Conservation (phyloP, 2,888 invertebrate species). For the Dryococelus australis region DNA sequence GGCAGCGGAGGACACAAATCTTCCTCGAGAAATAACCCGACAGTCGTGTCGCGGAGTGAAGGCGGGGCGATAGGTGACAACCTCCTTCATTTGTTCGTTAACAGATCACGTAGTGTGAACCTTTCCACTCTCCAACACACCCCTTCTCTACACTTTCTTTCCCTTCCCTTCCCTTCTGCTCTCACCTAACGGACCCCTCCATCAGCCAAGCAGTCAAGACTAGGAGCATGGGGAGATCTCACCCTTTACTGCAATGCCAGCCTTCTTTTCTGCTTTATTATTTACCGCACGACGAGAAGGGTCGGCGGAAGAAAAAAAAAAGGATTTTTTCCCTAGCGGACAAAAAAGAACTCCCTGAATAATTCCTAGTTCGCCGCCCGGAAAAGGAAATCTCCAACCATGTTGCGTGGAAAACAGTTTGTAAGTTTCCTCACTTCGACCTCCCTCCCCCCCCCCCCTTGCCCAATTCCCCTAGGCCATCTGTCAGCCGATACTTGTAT, state of each 20-base stretch:
- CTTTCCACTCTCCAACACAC: neutral
- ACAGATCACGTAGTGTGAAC: neutral
- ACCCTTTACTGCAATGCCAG: slow-evolving; percentile 1
- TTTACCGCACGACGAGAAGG: slow-evolving; percentile 2
- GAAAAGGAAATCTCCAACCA: slow-evolving; percentile 6
- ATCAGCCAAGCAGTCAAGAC: neutral
- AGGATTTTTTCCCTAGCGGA: neutral
- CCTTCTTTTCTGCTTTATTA: slow-evolving; percentile 2
- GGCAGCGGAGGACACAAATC: neutral
- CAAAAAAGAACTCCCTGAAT: neutral
- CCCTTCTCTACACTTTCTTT: neutral
- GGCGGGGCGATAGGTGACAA: slow-evolving; percentile 16
- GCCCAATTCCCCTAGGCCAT: too few species aligned
- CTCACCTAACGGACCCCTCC: neutral
- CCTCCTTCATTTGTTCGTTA: neutral
- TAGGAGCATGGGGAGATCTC: neutral
- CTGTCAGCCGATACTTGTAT: neutral
- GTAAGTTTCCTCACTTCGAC: neutral
- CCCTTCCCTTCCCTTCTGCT: neutral
- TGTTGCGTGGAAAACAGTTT: neutral
- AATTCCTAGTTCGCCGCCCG: slow-evolving; percentile 16
- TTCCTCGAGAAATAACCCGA: neutral
- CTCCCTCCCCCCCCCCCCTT: neutral
- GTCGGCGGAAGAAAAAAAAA: neutral
- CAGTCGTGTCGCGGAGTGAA: neutral